Evolutionary conservation across 2,797 vertebrate species (phyloP), one percentile per base, ranked within the genome.

Genomic region (Poeciliopsis paucimaculata): DNA sequence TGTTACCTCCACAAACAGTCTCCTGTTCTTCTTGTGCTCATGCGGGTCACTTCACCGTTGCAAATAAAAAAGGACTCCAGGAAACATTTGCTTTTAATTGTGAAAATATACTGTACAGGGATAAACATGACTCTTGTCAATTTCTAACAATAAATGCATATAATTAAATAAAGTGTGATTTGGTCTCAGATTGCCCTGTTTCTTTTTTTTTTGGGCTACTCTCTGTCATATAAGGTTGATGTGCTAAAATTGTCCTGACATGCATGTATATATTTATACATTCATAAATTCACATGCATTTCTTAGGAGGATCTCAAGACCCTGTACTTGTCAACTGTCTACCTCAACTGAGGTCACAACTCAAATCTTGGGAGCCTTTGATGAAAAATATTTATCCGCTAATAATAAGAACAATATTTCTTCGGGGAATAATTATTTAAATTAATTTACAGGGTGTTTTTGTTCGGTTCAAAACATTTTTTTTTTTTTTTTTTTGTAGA

Each of bases 311-410:
- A 20, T 36, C 62, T 66, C 34, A 66, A 39, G 60, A 34, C 60
- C 31, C 16, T 34, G 16, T 62, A 9, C 34, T 36, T 66, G 18
- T 39, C 36, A 39, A 66, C 20, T 11, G 4, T 8, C 1, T 34
- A 36, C 62, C 36, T 39, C 8, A 68, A 43, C 16, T 26, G 31
- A 16, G 62, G 64, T 68, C 2, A 41, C 20, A 68, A 26, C 36
- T 36, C 20, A 68, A 43, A 71, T 71, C 26, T 45, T 71, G 26
- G 3, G 26, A 45, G 43, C 2, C 5, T 45, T 18, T 39, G 9
- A 36, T 4, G 74, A 43, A 1, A 34, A 66, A 72, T 81, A 91
- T 90, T 26, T 83, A 77, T 89, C 71, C 85, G 75, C 80, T 68
- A 12, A 20, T n/a, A 70, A 9, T 23, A 66, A 41, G 18, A 57